Evolutionary conservation across 2,113 vertebrate genomes (phyloP), one percentile per base, ranked within the genome.

Genomic region (Erinaceus europaeus): DNA sequence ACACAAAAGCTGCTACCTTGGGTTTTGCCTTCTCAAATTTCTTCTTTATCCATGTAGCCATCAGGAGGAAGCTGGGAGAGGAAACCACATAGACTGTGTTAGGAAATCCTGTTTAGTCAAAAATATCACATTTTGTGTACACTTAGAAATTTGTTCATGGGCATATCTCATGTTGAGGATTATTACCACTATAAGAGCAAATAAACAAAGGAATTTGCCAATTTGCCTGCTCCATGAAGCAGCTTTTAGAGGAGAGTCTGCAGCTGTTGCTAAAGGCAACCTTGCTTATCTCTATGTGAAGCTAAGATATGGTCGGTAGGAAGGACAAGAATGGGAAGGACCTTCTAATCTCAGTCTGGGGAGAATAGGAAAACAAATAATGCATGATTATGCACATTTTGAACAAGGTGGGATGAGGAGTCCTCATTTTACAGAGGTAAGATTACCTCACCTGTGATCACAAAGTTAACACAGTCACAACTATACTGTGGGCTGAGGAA

Each of bases 231-330:
- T 57, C 55, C 23, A 0, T 32, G 82, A 50, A 71, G 36, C 29
- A 6, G 38, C 76, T 21, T 65, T 53, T 40, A 38, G 79, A 81
- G 64, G 15, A 18, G 40, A 9, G 10, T 21, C 69, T 17, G 42
- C 32, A 34, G 52, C 42, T 69, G 82, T 93, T 84, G 64, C 82
- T 69, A 69, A 55, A 85, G 80, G 75, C 74, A 86, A 71, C 82
- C 77, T 64, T 36, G 23, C 46, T 68, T 68, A 80, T n/a, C 71
- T 74, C 53, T 23, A 38, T 21, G 61, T 25, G 59, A 42, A 71
- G 38, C 73, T 14, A 74, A 71, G 84, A 36, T 21, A 9, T n/a
- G 34, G 12, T 20, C 64, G 65, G 79, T 65, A 9, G 46, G 4
- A 34, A 0, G 14, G n/a, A n/a, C n/a, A n/a, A 9, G 36, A 34